Evolutionary conservation across 2,888 invertebrate species (phyloP).

Genomic region (Actias luna): DNA sequence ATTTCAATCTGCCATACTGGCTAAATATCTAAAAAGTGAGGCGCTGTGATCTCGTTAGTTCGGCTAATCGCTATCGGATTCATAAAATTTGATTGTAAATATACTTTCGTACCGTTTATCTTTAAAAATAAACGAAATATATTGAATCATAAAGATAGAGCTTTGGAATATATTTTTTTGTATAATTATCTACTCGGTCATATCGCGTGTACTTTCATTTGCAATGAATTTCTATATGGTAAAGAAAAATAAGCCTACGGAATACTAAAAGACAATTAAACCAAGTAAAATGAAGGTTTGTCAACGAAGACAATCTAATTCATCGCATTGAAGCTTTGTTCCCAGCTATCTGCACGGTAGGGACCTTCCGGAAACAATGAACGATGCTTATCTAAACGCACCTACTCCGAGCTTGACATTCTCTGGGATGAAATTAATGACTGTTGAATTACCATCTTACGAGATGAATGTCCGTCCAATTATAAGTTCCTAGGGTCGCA

Average conservation of each 20-base stretch:
- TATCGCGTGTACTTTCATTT: neutral
- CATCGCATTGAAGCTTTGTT: constrained; percentile 11
- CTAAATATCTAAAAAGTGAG: too few species aligned
- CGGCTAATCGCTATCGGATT: too few species aligned
- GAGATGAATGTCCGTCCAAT: constrained; percentile 78
- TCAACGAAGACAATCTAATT: constrained; percentile 11
- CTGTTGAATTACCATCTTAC: constrained; percentile 61
- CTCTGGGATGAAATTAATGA: constrained; percentile 76
- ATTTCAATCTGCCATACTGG: too few species aligned
- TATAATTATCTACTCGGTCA: neutral
- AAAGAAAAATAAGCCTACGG: neutral
- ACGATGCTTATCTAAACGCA: constrained; percentile 73
- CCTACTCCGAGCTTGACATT: constrained; percentile 58
- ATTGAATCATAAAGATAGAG: too few species aligned
- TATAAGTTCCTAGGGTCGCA: constrained; percentile 77
- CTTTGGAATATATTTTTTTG: neutral
- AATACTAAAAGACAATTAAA: constrained; percentile 6
- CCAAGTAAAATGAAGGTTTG: constrained; percentile 10
- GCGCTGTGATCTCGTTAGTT: too few species aligned
- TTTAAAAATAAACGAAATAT: too few species aligned
- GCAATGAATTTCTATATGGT: neutral
- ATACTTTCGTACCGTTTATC: too few species aligned
- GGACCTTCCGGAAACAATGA: constrained; percentile 60
- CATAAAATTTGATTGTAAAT: too few species aligned
- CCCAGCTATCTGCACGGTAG: constrained; percentile 10